These are phyloP conservation scores for Dolichopus griseipennis DNA, from an alignment of 2,888 invertebrate species.

Conservation along the genomic window DNA sequence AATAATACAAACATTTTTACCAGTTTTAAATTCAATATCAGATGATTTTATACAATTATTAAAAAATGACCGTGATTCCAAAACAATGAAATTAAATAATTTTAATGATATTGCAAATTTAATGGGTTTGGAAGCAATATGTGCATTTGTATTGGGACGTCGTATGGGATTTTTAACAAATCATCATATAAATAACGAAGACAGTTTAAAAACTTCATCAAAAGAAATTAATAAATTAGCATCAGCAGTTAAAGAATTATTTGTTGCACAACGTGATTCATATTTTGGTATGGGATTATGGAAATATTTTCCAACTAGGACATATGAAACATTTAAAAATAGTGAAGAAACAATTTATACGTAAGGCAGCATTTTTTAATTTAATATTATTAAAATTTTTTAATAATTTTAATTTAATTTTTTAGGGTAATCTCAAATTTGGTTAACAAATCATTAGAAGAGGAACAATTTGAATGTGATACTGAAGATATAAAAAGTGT, in stretches of 20 bases:
- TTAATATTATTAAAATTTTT: neutral
- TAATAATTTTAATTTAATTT: conserved; percentile 15
- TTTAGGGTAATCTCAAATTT: conserved; percentile 67
- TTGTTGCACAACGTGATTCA: conserved; percentile 69
- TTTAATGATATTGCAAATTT: conserved; percentile 68
- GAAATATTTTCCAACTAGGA: conserved; percentile 66
- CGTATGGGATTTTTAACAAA: conserved; percentile 62
- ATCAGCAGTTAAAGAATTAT: conserved; percentile 66
- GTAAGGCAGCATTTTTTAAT: conserved; percentile 45
- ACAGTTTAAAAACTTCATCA: conserved; percentile 43
- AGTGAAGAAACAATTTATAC: conserved; percentile 75
- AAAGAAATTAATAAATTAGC: conserved; percentile 56
- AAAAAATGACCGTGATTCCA: conserved; percentile 46
- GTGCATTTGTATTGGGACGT: conserved; percentile 67
- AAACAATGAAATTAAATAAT: conserved; percentile 49
- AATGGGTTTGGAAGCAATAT: conserved; percentile 74
- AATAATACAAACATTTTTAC: conserved; percentile 65
- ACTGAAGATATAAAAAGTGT: conserved; percentile 59
- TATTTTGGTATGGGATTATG: conserved; percentile 74
- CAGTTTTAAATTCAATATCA: conserved; percentile 63
- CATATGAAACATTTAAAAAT: conserved; percentile 59
- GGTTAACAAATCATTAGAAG: conserved; percentile 59
- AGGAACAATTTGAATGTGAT: conserved; percentile 42
- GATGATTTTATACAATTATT: conserved; percentile 68
- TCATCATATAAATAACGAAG: too few species aligned